phyloP scores from a whole-genome alignment of 92 coral and sea anemone species.

The Epizoanthus ramosus region DNA sequence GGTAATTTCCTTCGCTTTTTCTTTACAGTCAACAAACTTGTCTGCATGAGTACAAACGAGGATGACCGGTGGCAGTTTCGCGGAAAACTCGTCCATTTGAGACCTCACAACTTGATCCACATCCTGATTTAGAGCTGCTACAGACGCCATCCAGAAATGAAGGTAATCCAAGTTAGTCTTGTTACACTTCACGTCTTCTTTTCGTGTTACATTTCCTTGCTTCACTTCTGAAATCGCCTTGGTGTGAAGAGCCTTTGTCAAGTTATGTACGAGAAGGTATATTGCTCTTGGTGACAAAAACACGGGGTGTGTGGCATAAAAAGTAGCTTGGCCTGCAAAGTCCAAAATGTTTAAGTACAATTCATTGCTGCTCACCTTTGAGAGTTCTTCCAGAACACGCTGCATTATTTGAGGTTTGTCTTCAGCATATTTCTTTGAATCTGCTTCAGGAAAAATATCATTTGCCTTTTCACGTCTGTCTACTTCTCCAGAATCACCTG shows the following conservation, averaged over 20 bases:
- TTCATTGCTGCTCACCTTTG: background rate
- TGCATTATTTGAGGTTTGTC: no score
- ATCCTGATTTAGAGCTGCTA: background rate
- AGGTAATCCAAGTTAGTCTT: background rate
- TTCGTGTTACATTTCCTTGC: background rate
- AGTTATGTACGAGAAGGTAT: background rate
- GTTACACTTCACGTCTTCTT: background rate
- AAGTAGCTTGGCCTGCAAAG: background rate
- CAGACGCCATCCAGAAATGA: constrained; percentile 4
- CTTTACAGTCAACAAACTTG: background rate
- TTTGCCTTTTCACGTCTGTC: no score
- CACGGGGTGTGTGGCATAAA: constrained; percentile 14
- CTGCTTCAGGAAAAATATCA: no score
- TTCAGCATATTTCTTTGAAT: no score
- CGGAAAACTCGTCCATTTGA: background rate
- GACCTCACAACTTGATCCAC: background rate
- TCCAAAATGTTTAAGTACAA: background rate
- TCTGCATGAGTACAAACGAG: no score
- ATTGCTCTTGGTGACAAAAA: constrained; percentile 5
- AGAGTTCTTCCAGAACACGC: no score
- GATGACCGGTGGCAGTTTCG: constrained; percentile 7
- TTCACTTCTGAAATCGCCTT: background rate
- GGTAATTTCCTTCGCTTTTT: background rate
- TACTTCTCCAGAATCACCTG: no score
- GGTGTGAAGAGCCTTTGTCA: constrained; percentile 13